Evolutionary conservation across 2,797 vertebrate genomes (phyloP), one percentile per base, ranked within the genome.

Genomic region (Sebastes oblongus): DNA sequence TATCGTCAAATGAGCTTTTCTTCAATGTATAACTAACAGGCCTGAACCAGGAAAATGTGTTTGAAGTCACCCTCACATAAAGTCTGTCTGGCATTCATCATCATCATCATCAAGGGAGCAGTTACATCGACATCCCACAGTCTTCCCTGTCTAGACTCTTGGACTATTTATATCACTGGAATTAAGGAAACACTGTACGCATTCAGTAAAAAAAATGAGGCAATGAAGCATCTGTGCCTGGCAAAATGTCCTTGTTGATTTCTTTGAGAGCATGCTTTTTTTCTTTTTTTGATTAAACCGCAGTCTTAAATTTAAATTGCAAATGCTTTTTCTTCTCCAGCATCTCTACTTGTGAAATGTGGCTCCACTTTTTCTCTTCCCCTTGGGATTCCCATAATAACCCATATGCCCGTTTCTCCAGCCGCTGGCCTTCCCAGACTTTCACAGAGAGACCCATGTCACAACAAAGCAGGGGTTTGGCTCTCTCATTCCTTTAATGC

Each of bases 41-140:
- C 69, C 22, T 50, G 34, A 81, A 76, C 24, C 32, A 52, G 46
- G 54, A 64, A 68, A 71, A 78, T 1, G 8, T 70, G 30, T n/a
- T 69, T 78, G 60, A 55, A 80, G 71, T 83, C 67, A 66, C 42
- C 62, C 58, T 74, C 3, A 2, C 25, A 30, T 46, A 54, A 54
- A 68, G 66, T 75, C 62, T n/a, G 32, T 69, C 46, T 84, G 76
- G 18, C 36, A 70, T 75, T 88, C 56, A 79, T 83, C 81, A 32
- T 64, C 66, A 22, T 22, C 22, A 78, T 74, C 66, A 83, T 85
- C 66, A 68, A 69, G 58, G 70, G 32, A 90, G 73, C 66, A 68
- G 72, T 77, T 73, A 65, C 71, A 39, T 29, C 16, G 13, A 36
- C 50, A 61, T 81, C 54, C 54, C 46, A 61, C 65, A 72, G 42